Conservation (phyloP, 2,113 vertebrate species). For the Laticauda colubrina region DNA sequence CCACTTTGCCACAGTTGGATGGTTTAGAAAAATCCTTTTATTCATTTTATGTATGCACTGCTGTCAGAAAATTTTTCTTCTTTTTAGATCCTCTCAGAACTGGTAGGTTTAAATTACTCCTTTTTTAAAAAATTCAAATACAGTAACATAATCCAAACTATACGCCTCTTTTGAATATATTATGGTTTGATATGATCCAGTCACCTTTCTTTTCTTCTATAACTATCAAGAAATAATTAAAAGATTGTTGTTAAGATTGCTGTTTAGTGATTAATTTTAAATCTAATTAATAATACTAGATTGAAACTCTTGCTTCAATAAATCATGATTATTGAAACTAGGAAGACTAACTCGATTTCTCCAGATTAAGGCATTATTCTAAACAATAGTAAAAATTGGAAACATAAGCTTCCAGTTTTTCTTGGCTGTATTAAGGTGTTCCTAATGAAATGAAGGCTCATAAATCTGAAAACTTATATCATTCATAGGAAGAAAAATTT, state of each 20-base stretch:
- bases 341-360: neutral
- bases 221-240: neutral
- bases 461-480: neutral
- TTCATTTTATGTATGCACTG: conserved; percentile 97
- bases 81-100: conserved; percentile 97
- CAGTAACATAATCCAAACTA: neutral
- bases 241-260: neutral
- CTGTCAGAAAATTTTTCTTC: conserved; percentile 97
- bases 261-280: neutral
- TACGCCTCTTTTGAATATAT: neutral
- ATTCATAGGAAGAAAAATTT: neutral
- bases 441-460: neutral
- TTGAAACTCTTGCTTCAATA: neutral
- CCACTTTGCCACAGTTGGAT: conserved; percentile 94
- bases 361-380: neutral
- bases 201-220: neutral
- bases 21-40: conserved; percentile 98
- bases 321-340: neutral
- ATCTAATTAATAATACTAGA: neutral
- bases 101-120: conserved; percentile 66
- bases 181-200: neutral
- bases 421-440: no score
- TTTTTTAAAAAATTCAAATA: conserved; percentile 8
- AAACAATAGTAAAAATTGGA: neutral
- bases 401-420: neutral